These are phyloP conservation scores for Periophthalmus modestus DNA, from an alignment of 2,113 vertebrate species.

Conservation along the genomic window DNA sequence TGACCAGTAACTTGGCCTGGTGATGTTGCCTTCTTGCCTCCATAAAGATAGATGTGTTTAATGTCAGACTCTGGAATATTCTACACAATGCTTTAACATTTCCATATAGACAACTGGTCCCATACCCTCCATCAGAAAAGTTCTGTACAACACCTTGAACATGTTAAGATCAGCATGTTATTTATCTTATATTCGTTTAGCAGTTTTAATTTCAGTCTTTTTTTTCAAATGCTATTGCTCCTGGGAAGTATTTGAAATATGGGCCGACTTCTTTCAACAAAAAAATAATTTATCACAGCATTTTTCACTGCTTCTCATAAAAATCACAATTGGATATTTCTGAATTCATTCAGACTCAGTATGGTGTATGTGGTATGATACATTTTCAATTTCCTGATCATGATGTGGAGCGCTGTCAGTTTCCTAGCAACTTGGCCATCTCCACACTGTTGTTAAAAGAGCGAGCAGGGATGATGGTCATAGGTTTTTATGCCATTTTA, in stretches of 20 bases:
- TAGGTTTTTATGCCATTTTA: slow-evolving; percentile 43
- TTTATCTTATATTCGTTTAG: too few species aligned
- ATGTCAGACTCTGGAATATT: too few species aligned
- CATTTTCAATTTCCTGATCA: slow-evolving; percentile 15
- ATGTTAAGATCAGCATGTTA: too few species aligned
- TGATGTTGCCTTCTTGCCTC: too few species aligned
- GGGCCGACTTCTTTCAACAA: not conserved
- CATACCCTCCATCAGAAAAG: too few species aligned
- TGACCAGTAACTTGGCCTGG: too few species aligned
- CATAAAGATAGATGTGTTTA: too few species aligned
- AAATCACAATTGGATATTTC: not conserved
- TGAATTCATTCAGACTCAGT: not conserved
- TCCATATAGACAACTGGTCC: too few species aligned
- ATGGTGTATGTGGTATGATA: not conserved
- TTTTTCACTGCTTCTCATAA: not conserved
- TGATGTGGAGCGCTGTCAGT: slow-evolving; percentile 56
- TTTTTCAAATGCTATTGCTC: not conserved
- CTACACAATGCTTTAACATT: too few species aligned
- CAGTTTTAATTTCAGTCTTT: not conserved
- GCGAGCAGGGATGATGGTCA: slow-evolving; percentile 41
- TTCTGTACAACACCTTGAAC: too few species aligned
- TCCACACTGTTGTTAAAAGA: slow-evolving; percentile 48
- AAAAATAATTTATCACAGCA: not conserved
- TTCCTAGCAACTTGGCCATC: slow-evolving; percentile 74
- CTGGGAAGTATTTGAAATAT: not conserved